Conservation (phyloP, 2,113 vertebrate genomes). For the Scartelaos histophorus region DNA sequence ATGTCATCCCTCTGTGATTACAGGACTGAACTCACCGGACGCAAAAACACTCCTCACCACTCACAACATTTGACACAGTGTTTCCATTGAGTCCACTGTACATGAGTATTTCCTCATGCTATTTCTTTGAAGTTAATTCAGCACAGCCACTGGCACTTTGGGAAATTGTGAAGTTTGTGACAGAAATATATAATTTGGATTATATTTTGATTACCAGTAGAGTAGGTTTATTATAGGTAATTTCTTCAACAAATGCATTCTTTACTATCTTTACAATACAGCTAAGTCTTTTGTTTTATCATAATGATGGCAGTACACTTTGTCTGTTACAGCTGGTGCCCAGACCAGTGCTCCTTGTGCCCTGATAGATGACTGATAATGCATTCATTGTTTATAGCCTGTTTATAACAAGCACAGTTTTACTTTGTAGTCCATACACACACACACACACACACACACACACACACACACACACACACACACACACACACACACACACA, state of each 20-base stretch:
- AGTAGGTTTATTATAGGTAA: background rate
- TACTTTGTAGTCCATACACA: background rate
- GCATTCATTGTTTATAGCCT: background rate
- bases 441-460: background rate
- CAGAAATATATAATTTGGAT: background rate
- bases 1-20: conserved; percentile 24
- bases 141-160: background rate
- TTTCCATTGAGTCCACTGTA: background rate
- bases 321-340: background rate
- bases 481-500: too few relatives aligned
- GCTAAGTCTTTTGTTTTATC: background rate
- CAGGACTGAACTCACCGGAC: conserved; percentile 5
- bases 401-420: background rate
- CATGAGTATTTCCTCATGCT: background rate
- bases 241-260: background rate
- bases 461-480: conserved; percentile 4
- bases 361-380: conserved; percentile 3
- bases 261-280: background rate
- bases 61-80: background rate
- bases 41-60: conserved; percentile 7
- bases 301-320: background rate
- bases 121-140: background rate
- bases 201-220: background rate
- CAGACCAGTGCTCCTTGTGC: background rate
- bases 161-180: background rate